phyloP scores from a whole-genome alignment of 2,113 vertebrate species.

The Scomber scombrus region DNA sequence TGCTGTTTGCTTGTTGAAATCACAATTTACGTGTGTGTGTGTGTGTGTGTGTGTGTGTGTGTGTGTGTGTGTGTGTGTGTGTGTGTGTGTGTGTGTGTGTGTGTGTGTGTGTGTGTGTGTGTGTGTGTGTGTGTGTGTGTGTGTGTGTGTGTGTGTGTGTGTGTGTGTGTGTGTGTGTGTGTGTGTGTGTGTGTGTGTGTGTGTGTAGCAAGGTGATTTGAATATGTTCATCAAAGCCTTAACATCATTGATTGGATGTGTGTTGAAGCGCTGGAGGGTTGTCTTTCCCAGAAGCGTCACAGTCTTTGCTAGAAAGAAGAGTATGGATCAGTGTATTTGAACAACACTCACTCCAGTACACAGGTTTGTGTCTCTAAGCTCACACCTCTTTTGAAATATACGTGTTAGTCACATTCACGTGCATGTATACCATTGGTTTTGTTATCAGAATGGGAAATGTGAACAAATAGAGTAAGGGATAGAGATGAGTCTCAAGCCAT shows the following conservation, averaged over 20 bases:
- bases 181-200: no score
- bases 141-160: conserved; percentile 11
- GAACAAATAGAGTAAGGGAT: no score
- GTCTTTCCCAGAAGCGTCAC: conserved; percentile 26
- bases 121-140: not conserved
- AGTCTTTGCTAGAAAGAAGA: not conserved
- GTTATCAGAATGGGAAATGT: no score
- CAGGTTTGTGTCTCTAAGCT: not conserved
- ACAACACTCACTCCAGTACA: not conserved
- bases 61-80: conserved; percentile 9
- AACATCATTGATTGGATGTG: conserved; percentile 48
- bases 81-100: not conserved
- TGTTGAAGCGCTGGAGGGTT: not conserved
- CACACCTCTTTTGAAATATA: not conserved
- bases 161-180: not conserved
- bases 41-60: conserved; percentile 3
- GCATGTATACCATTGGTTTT: no score
- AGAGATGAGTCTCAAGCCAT: not conserved
- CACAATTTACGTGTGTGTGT: not conserved
- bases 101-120: no score
- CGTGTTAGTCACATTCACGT: no score
- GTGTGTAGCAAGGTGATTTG: conserved; percentile 47
- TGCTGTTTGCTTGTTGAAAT: conserved; percentile 11
- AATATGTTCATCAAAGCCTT: conserved; percentile 52
- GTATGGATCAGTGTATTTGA: not conserved